Base-by-base conservation (phyloP, 2,888 invertebrate species). In the Scaptomyza flava region DNA sequence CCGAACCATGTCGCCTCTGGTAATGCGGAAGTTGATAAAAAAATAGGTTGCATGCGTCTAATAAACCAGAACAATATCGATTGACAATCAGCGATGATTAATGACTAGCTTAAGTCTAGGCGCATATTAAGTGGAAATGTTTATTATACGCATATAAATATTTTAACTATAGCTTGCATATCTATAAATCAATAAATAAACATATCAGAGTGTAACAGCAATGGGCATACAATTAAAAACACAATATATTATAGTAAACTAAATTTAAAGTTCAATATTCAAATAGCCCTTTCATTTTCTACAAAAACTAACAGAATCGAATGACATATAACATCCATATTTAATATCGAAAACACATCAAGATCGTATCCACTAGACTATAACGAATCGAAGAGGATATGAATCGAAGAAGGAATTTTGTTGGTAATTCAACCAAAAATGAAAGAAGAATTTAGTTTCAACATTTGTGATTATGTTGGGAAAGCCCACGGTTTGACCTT, bases 1-100 rank as follows among this genome's bases (percentile, higher is more conserved):
- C 42, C 17, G 33, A 70, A 30, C 71, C 43, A 3, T 89, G 89
- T 59, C 81, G 89, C 0, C 69, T 90, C 31, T 89, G 89, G 89
- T 89, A 46, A 81, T 3, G 31, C n/a, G 27, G n/a, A 7, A 2
- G 12, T 7, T 2, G 9, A 11, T 33, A 31, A 46, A 42, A 52
- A 48, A 46, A 42, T 48, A 48, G 45, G 47, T 74, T 62, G 78
- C 73, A 68, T 72, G 59, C 43, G 20, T 8, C 43, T 31, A 54
- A 57, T 51, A 41, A 48, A 56, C 34, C 27, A n/a, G 53, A 33
- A 41, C 8, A 41, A 53, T 74, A 74, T 74, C 56, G 73, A 74
- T 74, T 74, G 46, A 27, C 41, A 48, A 56, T 45, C 20, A 57
- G n/a, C 7, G n/a, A 6, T 12, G 17, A 20, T 27, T 54, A 58